Conservation (phyloP, 2,888 invertebrate genomes). For the Mamestra brassicae region DNA sequence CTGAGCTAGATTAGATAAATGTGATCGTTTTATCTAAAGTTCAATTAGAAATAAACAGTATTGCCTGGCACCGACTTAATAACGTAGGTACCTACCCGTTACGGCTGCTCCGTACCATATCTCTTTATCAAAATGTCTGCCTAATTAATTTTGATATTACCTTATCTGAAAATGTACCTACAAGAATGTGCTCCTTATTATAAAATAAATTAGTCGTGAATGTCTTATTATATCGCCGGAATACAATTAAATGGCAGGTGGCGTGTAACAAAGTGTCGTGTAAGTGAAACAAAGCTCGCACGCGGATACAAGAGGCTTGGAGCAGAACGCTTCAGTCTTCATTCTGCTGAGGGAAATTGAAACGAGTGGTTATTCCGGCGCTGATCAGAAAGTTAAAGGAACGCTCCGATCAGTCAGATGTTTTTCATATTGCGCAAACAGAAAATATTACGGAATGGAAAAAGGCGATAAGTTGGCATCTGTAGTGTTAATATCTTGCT, state of each 20-base stretch:
- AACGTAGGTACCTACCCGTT: constrained; percentile 10
- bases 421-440: constrained; percentile 3
- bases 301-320: not conserved
- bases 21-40: constrained; percentile 64
- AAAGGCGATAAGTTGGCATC: constrained; percentile 13
- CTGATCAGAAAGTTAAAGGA: constrained; percentile 19
- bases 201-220: constrained; percentile 25
- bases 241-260: constrained; percentile 11
- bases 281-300: not conserved
- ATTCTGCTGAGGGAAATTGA: constrained; percentile 5
- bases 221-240: constrained; percentile 10
- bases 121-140: constrained; percentile 40
- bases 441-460: constrained; percentile 8
- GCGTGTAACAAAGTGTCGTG: constrained; percentile 4
- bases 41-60: constrained; percentile 59
- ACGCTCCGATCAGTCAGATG: not conserved
- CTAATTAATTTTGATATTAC: constrained; percentile 36
- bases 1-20: constrained; percentile 63
- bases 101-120: constrained; percentile 34
- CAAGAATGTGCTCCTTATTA: constrained; percentile 22
- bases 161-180: constrained; percentile 31
- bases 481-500: constrained; percentile 1
- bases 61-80: constrained; percentile 22
- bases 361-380: constrained; percentile 10
- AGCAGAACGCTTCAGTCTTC: constrained; percentile 1